Base-by-base conservation (phyloP, 37 sponge, comb jelly and placozoan species). In the Cliona cf. orientalis region DNA sequence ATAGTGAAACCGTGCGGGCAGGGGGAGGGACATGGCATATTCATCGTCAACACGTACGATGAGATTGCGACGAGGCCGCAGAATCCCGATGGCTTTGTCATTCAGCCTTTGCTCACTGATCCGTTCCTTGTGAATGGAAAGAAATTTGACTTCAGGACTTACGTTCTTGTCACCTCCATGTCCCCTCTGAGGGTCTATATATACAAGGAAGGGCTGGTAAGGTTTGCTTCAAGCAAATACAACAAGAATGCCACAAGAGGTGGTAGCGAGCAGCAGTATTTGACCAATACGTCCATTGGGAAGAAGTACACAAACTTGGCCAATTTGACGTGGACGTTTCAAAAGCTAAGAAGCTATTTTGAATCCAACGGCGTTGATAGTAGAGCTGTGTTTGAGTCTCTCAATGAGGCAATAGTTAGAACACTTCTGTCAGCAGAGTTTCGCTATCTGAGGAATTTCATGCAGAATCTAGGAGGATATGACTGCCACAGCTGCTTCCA, bases 11-110 rank as follows among this genome's bases (percentile, higher is more conserved):
- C 95, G 0, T 70, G 72, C 38, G 78, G 76, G 34, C 56, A 79
- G 41, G 95, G 95, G 49, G 95, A 95, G 62, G 95, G 95, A 0
- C 84, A 91, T 68, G 95, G 95, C 11, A 95, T 95, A 69, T 91
- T 89, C 80, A 81, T 95, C 1, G 87, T 84, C 3, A 67, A 69
- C 44, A 37, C 81, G 0, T 59, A 80, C 19, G 57, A 44, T 2
- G 91, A 95, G 22, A 33, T 87, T 19, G n/a, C 14, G 5, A 22
- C 45, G 0, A 31, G 65, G 1, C 39, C 41, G 22, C 71, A 87
- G 19, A 40, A 23, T 25, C 22, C 74, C 14, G 62, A 49, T 28
- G 71, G 77, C 2, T 86, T 81, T 78, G 92, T 95, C 17, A 84
- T 91, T 3, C 95, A 95, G 58, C 92, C 95, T 2, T 64, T 91